Evolutionary conservation across 1,140 invertebrate genomes (phyloP), one percentile per base, ranked within the genome.

Genomic region (Chironomus tepperi): DNA sequence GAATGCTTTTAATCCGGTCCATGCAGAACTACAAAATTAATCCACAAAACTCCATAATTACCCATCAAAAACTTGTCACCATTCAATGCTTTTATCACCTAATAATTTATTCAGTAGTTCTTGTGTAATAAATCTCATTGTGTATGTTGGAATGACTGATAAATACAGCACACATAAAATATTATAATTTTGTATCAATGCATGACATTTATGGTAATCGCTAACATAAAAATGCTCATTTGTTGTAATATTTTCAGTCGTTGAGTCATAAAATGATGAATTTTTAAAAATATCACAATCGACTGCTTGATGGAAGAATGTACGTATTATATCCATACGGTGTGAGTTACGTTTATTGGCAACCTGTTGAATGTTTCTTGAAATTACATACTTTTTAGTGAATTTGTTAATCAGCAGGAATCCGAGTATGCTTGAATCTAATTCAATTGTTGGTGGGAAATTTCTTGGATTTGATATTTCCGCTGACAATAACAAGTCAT

Each of bases 191-290:
- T 86, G 12, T 8, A 21, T 86, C 9, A 89, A 79, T 12, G 88
- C 90, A 78, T 93, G 91, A 79, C 92, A 93, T 83, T 95, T 95
- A 80, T 94, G 90, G 80, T 92, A 92, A 80, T 93, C 91, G 0
- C 91, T 92, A 79, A 90, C 89, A 87, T 91, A 90, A 81, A 93
- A 94, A 3, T 90, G 89, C 83, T 94, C 92, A 47, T 80, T 78
- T 43, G 65, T 10, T 82, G 78, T 77, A 83, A 83, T n/a, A 80
- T 85, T 76, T 79, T 74, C 42, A 42, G 67, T 73, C 73, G 76
- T 8, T 42, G 16, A 10, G 18, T 70, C 19, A 19, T 70, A 70
- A 21, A 70, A 70, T 18, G 65, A 19, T 70, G 65, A 70, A 8
- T 70, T 19, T 19, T 70, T 18, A 70, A 70, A 19, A 78, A 74